These are phyloP conservation scores for Patella vulgata DNA, from an alignment of 1,140 invertebrate genomes.

Conservation along the genomic window DNA sequence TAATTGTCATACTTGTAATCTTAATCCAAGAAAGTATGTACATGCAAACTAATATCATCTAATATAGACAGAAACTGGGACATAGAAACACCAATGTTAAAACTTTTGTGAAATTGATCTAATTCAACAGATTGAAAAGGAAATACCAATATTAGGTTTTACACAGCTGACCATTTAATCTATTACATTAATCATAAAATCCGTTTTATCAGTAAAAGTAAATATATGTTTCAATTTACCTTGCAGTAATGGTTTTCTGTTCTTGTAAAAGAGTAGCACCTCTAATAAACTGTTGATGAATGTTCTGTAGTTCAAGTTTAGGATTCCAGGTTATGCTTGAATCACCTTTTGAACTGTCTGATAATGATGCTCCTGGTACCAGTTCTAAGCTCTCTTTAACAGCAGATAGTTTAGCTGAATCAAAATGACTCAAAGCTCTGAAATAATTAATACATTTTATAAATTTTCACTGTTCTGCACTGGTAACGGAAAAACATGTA, in stretches of 20 bases:
- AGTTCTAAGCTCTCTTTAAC: conserved; percentile 52
- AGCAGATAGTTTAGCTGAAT: conserved; percentile 37
- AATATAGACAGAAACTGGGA: background rate
- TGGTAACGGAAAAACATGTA: background rate
- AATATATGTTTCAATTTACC: no score
- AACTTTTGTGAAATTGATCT: no score
- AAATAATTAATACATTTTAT: background rate
- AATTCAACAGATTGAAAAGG: no score
- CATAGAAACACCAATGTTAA: no score
- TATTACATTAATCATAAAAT: no score
- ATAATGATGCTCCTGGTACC: conserved; percentile 49
- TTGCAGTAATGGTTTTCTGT: conserved; percentile 20
- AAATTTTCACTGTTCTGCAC: background rate
- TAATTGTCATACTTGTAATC: no score
- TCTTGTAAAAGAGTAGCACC: conserved; percentile 45
- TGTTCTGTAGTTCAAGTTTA: conserved; percentile 37
- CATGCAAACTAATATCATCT: conserved; percentile 7
- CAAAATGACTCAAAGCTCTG: conserved; percentile 59
- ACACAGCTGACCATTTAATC: no score
- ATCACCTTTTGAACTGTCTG: conserved; percentile 17
- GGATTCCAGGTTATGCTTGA: conserved; percentile 37
- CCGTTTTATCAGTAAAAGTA: no score
- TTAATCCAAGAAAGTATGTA: background rate
- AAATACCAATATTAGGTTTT: no score
- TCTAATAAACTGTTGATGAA: conserved; percentile 49